Evolutionary conservation across 1,140 invertebrate species (phyloP).

Genomic region (Rhyzopertha dominica): DNA sequence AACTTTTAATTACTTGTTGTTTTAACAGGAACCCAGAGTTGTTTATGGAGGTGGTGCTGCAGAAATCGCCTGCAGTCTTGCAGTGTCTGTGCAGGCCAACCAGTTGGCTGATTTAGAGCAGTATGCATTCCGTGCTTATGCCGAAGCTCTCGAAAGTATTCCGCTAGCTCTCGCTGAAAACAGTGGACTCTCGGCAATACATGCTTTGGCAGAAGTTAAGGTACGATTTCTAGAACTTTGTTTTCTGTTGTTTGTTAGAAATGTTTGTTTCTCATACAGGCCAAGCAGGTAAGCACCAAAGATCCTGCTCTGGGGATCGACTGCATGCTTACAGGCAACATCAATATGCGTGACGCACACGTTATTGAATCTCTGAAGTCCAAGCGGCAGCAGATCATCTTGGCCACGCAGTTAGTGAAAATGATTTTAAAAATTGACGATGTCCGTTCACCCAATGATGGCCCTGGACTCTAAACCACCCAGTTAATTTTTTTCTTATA

Average conservation of each 20-base stretch:
- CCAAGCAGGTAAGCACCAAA: conserved; percentile 74
- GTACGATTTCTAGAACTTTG: too few species aligned
- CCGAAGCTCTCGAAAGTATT: conserved; percentile 92
- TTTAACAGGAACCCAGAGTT: conserved; percentile 74
- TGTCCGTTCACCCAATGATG: conserved; percentile 72
- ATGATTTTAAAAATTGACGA: conserved; percentile 99
- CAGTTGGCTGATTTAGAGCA: conserved; percentile 92
- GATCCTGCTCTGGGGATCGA: conserved; percentile 91
- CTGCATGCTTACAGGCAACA: conserved; percentile 84
- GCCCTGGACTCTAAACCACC: conserved; percentile 26
- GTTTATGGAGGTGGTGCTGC: conserved; percentile 97
- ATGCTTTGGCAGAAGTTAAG: conserved; percentile 90
- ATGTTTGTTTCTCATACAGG: conserved; percentile 22
- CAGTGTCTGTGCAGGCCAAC: conserved; percentile 83
- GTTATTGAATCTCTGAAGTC: conserved; percentile 96
- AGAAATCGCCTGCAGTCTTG: conserved; percentile 92
- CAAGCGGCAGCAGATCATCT: conserved; percentile 95
- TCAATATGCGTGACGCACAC: conserved; percentile 93
- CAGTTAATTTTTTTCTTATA: too few species aligned
- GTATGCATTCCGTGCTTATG: conserved; percentile 94
- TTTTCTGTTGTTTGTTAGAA: too few species aligned
- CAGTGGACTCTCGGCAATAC: conserved; percentile 87
- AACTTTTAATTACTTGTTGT: not conserved
- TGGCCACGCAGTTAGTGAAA: conserved; percentile 96
- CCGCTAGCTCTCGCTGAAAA: conserved; percentile 97